Percentiles rank a stretch among this genome's conserved stretches.
phyloP scores from a whole-genome alignment of 2,888 invertebrate species.

The Hirtodrosophila trivittata region DNA sequence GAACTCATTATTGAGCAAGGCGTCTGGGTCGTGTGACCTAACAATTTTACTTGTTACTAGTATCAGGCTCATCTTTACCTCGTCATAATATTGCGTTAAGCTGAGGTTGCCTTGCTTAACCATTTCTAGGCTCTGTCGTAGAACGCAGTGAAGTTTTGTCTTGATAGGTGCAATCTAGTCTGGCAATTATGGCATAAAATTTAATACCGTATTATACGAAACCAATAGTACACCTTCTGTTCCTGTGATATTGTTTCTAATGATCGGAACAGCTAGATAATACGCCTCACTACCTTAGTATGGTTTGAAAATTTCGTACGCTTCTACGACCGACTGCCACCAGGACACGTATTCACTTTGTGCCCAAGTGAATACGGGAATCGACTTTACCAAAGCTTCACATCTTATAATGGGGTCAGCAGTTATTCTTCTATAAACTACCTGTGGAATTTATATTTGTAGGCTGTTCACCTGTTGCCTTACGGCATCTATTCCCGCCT shows the following conservation, averaged over 20 bases:
- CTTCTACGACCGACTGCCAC: slow-evolving; percentile 24
- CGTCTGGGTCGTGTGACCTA: slow-evolving; percentile 36
- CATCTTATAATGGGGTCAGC: neutral
- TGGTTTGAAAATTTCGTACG: slow-evolving; percentile 14
- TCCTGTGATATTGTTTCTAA: slow-evolving; percentile 24
- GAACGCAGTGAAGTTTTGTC: slow-evolving; percentile 25
- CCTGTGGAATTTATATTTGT: slow-evolving; percentile 1
- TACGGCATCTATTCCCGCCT: neutral
- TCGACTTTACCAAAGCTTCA: neutral
- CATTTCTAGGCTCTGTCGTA: slow-evolving; percentile 24
- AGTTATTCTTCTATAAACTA: too few relatives aligned
- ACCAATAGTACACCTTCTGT: slow-evolving; percentile 1
- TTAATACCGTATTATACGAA: slow-evolving; percentile 10
- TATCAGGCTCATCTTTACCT: slow-evolving; percentile 32
- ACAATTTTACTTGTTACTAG: slow-evolving; percentile 43
- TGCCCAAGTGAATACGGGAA: too few relatives aligned
- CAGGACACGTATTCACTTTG: slow-evolving; percentile 13
- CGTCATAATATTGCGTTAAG: slow-evolving; percentile 42
- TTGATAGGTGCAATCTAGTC: slow-evolving; percentile 32
- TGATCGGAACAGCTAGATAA: slow-evolving; percentile 29
- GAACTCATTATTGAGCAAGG: neutral
- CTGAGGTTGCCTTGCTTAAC: slow-evolving; percentile 38
- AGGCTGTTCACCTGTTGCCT: neutral
- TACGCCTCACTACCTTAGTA: slow-evolving; percentile 17
- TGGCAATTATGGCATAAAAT: slow-evolving; percentile 7